Evolutionary conservation across 2,797 vertebrate genomes (phyloP), one percentile per base, ranked within the genome.

Genomic region (Columba guinea): DNA sequence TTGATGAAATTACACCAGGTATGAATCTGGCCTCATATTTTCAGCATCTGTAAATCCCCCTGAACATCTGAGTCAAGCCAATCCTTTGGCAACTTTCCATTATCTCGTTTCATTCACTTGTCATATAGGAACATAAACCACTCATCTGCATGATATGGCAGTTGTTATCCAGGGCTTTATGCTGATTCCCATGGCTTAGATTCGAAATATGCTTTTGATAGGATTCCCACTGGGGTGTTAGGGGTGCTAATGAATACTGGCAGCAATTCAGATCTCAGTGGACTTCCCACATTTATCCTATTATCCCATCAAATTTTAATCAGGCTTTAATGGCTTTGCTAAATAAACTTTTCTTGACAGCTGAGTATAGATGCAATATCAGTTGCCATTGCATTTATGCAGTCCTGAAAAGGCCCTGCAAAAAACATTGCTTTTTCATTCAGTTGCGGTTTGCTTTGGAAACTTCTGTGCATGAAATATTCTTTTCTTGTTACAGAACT

Each of bases 211-310:
- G n/a, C 48, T 93, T 95, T 88, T 86, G 71, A 94, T 60, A 91
- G 44, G 63, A 94, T 85, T 97, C 93, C 90, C 83, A 81, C 18
- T 52, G 82, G 87, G 51, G 51, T 95, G 16, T 87, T 89, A 71
- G 84, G 89, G 90, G 77, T 79, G 75, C 96, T 96, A 96, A 96
- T 96, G 94, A 93, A 93, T 87, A 88, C 76, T 96, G 96, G 93
- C 94, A 96, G 93, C 93, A 85, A 73, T 78, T 94, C 89, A 95
- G 84, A 84, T 65, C 81, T 64, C 91, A 67, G 46, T 83, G 84
- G 93, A 70, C 90, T 88, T 78, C 67, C 39, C 64, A 78, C 92
- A 68, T 89, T 87, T 89, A 95, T 94, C 59, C 71, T 78, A 87
- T 88, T 70, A 91, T 74, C 28, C 55, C 84, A 96, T 94, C 90